Base-by-base conservation (phyloP, 2,888 invertebrate species). In the Lingula anatina region DNA sequence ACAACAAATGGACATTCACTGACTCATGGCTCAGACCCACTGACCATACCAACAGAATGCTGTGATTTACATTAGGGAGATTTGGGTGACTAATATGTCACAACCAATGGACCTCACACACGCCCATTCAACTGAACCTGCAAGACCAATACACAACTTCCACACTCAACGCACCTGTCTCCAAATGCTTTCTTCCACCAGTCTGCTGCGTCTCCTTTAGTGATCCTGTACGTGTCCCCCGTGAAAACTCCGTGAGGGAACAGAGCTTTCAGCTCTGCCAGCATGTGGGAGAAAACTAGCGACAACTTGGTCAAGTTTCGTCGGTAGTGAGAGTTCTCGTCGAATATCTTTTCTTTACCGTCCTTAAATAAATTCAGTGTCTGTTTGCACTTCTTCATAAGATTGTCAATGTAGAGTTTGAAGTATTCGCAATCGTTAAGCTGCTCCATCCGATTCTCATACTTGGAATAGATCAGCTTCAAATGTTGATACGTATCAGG, bases 221-320 rank as follows among this genome's bases (percentile, higher is more conserved):
- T 99, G 71, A 99, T 96, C 71, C 97, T 86, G 80, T 96, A 99
- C 78, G 91, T 90, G 79, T 96, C 95, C 44, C 96, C 96, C 51
- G 92, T 89, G 80, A 95, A 99, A 15, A 88, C 84, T 45, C 96
- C 96, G 76, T 89, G 90, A 0, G 97, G 97, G 78, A 97, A 99
- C 71, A 97, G 88, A 36, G 99, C 96, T 80, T 97, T 97, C 58
- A 99, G 81, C 81, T 99, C 99, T 74, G 95, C 94, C 64, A 99
- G 83, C 96, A 99, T 99, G 83, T 99, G 99, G 76, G 95, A 96
- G 80, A 99, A 99, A 62, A 97, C 96, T 71, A 99, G 84, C 79
- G 96, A 96, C 40, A 97, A 85, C 82, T 97, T 99, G 45, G 95
- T 99, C 70, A 99, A 81, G 79, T 95, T 95, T 64, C 97, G 83